Evolutionary conservation across 2,888 invertebrate genomes (phyloP), one percentile per base, ranked within the genome.

Genomic region (Pristionchus maxplancki): DNA sequence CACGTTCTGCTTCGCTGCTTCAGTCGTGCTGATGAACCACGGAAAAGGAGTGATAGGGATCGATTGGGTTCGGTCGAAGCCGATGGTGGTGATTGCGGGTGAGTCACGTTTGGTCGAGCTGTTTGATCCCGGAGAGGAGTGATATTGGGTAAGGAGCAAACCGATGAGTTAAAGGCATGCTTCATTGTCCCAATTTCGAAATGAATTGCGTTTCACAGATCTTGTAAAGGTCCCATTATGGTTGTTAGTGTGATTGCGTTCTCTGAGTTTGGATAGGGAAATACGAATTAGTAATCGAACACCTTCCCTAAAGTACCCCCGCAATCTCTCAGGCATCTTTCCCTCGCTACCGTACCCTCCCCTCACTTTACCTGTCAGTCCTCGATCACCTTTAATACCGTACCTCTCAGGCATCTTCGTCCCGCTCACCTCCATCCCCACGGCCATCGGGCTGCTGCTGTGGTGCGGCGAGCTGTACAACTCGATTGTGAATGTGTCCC

Each of bases 401-500:
- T 44, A 11, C n/a, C n/a, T n/a, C 44, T 44, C 44, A 91, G 92
- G 93, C 13, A 71, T 94, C 17, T 28, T 92, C 78, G 93, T 93
- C 84, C 94, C 94, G n/a, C 88, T 94, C 17, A 82, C 94, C 89
- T 93, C 94, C 5, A 92, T 92, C 0, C 92, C 92, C 13, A 93
- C 93, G 34, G 93, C 94, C 9, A 94, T 93, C 87, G 94, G 94
- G 9, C 71, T 94, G 44, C 89, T 94, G 40, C 90, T 94, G 13
- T 94, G 94, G 94, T 89, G 83, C 64, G 94, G 94, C 17, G 91
- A 89, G 50, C 88, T 92, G 37, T 94, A 94, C 90, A 94, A 94
- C 86, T 93, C 93, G 2, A 94, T 94, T 87, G 94, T 94, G 37
- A 94, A 94, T 89, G 93, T 94, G 0, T 94, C 94, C 24, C 94